These are phyloP conservation scores for Beroe ovata DNA, from an alignment of 37 sponge, comb jelly and placozoan species.

Conservation along the genomic window DNA sequence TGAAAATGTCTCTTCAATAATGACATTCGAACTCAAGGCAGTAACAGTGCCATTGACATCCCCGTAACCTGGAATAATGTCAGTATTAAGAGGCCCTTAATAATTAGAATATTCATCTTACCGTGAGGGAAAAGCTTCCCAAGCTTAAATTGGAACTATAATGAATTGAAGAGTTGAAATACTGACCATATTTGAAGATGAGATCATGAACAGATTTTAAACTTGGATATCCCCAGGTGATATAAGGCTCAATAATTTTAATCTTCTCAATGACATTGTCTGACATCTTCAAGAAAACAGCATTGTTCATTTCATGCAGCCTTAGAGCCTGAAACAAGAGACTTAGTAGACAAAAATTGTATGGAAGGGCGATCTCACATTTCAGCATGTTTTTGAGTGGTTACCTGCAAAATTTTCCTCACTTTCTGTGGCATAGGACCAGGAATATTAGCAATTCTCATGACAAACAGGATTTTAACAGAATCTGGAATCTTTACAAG, in stretches of 20 bases:
- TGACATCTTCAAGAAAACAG: neutral
- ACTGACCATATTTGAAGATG: constrained; percentile 58
- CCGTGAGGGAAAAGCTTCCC: too few relatives aligned
- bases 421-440: constrained; percentile 60
- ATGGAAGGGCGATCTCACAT: too few relatives aligned
- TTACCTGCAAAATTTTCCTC: constrained; percentile 52
- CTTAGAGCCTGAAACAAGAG: constrained; percentile 51
- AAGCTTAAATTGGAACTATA: too few relatives aligned
- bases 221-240: constrained; percentile 63
- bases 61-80: constrained; percentile 27
- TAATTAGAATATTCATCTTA: too few relatives aligned
- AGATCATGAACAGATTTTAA: constrained; percentile 39
- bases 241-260: constrained; percentile 19
- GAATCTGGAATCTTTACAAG: constrained; percentile 46
- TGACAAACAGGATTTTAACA: constrained; percentile 37
- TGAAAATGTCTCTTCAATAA: constrained; percentile 34
- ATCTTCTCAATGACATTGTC: constrained; percentile 55
- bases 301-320: constrained; percentile 59
- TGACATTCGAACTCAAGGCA: constrained; percentile 58
- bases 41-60: neutral
- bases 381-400: too few relatives aligned
- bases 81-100: too few relatives aligned
- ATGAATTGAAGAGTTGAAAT: neutral
- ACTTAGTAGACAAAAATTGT: too few relatives aligned
- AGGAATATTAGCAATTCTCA: constrained; percentile 47